Evolutionary conservation across 2,888 invertebrate species (phyloP).

Genomic region (Drosophila melanosoma): DNA sequence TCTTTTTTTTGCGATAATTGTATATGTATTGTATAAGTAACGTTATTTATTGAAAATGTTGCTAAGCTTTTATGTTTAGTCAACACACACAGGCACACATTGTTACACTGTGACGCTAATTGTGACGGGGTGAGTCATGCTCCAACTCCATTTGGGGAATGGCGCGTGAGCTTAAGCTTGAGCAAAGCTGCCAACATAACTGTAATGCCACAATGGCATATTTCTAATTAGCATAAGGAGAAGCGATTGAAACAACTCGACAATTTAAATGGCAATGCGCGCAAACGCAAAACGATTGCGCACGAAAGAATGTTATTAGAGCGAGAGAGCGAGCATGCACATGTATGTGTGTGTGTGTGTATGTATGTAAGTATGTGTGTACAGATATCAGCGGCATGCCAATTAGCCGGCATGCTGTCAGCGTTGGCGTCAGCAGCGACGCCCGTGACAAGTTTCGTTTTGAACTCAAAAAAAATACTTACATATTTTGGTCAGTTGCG

Average conservation of each 20-base stretch:
- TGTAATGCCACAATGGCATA: constrained; percentile 19
- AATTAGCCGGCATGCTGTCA: constrained; percentile 57
- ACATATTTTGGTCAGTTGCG: constrained; percentile 57
- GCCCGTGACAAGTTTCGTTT: constrained; percentile 45
- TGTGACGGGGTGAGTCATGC: neutral
- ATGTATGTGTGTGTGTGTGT: constrained; percentile 8
- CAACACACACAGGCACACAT: neutral
- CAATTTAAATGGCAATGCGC: constrained; percentile 68
- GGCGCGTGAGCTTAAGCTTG: neutral
- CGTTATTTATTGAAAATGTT: neutral
- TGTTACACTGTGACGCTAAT: neutral
- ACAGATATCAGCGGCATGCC: constrained; percentile 54
- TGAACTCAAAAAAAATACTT: constrained; percentile 28
- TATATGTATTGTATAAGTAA: neutral
- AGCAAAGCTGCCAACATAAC: constrained; percentile 19
- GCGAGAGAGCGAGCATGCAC: constrained; percentile 5
- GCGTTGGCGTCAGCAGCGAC: constrained; percentile 25
- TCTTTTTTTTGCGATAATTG: constrained; percentile 14
- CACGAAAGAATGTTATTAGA: constrained; percentile 11
- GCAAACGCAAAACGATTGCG: constrained; percentile 73
- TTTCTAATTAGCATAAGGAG: constrained; percentile 19
- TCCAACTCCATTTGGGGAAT: neutral
- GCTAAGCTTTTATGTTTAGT: neutral
- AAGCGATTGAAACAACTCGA: constrained; percentile 37
- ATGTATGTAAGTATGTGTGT: constrained; percentile 22